Percentiles rank a stretch among this genome's conserved stretches.
Evolutionary conservation across 2,797 vertebrate genomes (phyloP).

Genomic region (Pelodytes ibericus): DNA sequence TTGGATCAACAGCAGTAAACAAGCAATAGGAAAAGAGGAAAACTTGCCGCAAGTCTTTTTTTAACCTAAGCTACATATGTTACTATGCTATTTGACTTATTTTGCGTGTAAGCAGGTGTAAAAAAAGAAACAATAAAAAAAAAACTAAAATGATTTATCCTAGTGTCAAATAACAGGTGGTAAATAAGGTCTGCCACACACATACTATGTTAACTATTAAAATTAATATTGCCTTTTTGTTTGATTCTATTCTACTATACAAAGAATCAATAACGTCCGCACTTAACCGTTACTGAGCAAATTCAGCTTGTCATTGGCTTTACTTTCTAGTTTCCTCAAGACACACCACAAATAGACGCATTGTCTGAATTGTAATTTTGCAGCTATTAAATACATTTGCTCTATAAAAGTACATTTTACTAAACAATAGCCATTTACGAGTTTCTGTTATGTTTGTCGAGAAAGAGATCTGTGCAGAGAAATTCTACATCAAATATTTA

Average conservation of each 20-base stretch:
- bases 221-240: background rate
- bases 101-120: background rate
- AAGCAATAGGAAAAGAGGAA: too few relatives aligned
- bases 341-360: background rate
- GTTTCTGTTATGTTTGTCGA: background rate
- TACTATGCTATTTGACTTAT: background rate
- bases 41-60: too few relatives aligned
- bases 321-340: background rate
- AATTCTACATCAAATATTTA: slow-evolving; percentile 23
- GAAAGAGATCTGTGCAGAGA: background rate
- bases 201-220: background rate
- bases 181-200: background rate
- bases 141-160: background rate
- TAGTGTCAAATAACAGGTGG: background rate
- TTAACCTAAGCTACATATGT: too few relatives aligned
- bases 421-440: background rate
- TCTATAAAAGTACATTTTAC: slow-evolving; percentile 31
- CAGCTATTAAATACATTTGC: slow-evolving; percentile 23
- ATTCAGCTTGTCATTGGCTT: slow-evolving; percentile 7
- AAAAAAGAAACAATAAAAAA: background rate
- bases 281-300: background rate
- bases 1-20: too few relatives aligned
- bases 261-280: slow-evolving; percentile 13
- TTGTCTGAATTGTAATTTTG: slow-evolving; percentile 18
- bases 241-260: background rate